A percentile compares a stretch with the other conserved stretches of the same genome.
phyloP scores from a whole-genome alignment of 2,888 invertebrate species.

The Germaria angustata region DNA sequence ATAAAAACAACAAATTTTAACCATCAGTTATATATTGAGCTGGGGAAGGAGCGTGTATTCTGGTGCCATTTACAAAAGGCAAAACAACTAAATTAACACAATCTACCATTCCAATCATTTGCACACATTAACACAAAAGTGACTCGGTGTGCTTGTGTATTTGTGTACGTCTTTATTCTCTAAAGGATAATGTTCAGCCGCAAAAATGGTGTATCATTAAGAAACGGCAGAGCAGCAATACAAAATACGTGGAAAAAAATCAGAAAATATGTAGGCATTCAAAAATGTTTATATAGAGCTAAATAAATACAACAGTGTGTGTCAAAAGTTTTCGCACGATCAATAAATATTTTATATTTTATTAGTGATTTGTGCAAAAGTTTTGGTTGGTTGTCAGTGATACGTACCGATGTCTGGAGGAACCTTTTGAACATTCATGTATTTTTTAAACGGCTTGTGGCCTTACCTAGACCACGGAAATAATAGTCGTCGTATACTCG shows the following conservation, averaged over 20 bases:
- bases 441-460: too few relatives aligned
- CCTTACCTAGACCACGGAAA: too few relatives aligned
- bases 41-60: constrained; percentile 14
- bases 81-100: constrained; percentile 60
- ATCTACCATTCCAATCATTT: constrained; percentile 35
- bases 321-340: neutral
- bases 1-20: neutral
- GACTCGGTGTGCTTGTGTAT: neutral
- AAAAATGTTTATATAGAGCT: neutral
- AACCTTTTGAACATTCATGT: too few relatives aligned
- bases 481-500: too few relatives aligned
- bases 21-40: constrained; percentile 16
- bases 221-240: constrained; percentile 19
- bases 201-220: constrained; percentile 62
- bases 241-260: neutral
- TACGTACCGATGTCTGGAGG: too few relatives aligned
- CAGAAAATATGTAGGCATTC: neutral
- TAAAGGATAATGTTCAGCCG: constrained; percentile 41
- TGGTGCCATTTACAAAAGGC: constrained; percentile 28
- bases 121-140: neutral
- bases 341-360: too few relatives aligned
- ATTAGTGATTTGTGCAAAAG: too few relatives aligned
- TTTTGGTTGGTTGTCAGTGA: too few relatives aligned
- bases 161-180: neutral
- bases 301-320: neutral